phyloP scores from a whole-genome alignment of 1,140 invertebrate species.

The Daktulosphaira vitifoliae region DNA sequence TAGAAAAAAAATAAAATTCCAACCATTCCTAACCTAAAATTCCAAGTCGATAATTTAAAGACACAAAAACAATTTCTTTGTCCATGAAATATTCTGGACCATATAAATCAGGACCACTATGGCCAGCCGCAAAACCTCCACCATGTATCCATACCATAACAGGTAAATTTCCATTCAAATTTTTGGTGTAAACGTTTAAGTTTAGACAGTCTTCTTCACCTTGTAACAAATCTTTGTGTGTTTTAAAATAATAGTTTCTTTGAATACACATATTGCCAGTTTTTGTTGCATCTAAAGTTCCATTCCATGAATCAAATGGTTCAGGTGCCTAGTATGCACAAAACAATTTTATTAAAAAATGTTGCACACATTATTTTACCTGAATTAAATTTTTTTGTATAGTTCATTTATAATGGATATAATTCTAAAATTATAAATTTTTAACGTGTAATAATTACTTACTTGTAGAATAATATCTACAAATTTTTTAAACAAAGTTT shows the following conservation, averaged over 20 bases:
- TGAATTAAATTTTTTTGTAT: too few species aligned
- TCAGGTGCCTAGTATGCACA: constrained; percentile 28
- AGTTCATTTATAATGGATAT: too few species aligned
- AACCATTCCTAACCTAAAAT: constrained; percentile 44
- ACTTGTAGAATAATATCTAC: too few species aligned
- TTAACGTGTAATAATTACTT: too few species aligned
- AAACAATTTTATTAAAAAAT: too few species aligned
- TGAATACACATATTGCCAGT: constrained; percentile 28
- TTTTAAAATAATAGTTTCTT: neutral
- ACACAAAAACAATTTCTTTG: constrained; percentile 64
- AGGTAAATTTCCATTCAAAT: constrained; percentile 40
- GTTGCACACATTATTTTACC: too few species aligned
- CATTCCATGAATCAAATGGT: constrained; percentile 25
- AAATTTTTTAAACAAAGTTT: too few species aligned
- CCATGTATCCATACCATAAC: constrained; percentile 61
- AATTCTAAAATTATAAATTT: too few species aligned
- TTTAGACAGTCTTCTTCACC: constrained; percentile 36
- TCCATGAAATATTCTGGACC: constrained; percentile 65
- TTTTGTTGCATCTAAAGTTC: constrained; percentile 29
- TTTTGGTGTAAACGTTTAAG: constrained; percentile 34
- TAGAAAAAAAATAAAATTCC: neutral
- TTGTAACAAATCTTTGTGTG: neutral
- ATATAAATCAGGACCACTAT: constrained; percentile 45
- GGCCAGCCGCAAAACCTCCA: constrained; percentile 51
- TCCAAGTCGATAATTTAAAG: constrained; percentile 68